Base-by-base conservation (phyloP, 2,888 invertebrate species). In the Parnassius orleans region DNA sequence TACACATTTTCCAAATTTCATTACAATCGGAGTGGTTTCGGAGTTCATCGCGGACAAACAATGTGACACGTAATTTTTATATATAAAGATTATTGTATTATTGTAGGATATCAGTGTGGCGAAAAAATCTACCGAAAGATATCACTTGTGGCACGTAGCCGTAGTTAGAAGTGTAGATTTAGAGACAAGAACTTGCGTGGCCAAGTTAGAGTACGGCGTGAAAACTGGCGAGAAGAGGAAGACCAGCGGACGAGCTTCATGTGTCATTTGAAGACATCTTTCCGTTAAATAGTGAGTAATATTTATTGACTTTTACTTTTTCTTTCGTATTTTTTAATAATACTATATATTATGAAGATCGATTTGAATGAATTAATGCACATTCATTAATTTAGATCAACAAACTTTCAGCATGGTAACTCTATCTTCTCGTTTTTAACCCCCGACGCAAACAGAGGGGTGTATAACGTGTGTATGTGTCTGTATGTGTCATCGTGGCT, bases 131-230 rank as follows among this genome's bases (percentile, higher is more conserved):
- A 83, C 86, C 58, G 92, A 92, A 67, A 91, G 88, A 68, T 92
- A 89, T 73, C 87, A 89, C 66, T 78, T 95, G 43, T 95, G 95
- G 95, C 93, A 95, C 64, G 83, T 93, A 78, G 93, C 91, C 3
- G 74, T 90, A 61, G 83, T 94, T 14, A 90, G 77, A 70, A 83
- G 80, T 69, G 74, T 93, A 3, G 80, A 91, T 68, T 51, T 72
- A 15, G 86, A 92, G 9, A 86, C 85, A 48, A 87, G 84, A 66
- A 77, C 77, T 12, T 93, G 93, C 75, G 75, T 87, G 19, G 91
- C 92, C 3, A 93, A 92, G 68, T 83, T 94, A 64, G 93, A 94
- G 72, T 86, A 93, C 54, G 92, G 92, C 53, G 84, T 91, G 12
- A 83, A 83, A 61, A 71, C 81, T 1, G 89, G 92, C 46, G 87